These are phyloP conservation scores for Galeopterus variegatus DNA, from an alignment of 2,113 vertebrate genomes.

Conservation along the genomic window DNA sequence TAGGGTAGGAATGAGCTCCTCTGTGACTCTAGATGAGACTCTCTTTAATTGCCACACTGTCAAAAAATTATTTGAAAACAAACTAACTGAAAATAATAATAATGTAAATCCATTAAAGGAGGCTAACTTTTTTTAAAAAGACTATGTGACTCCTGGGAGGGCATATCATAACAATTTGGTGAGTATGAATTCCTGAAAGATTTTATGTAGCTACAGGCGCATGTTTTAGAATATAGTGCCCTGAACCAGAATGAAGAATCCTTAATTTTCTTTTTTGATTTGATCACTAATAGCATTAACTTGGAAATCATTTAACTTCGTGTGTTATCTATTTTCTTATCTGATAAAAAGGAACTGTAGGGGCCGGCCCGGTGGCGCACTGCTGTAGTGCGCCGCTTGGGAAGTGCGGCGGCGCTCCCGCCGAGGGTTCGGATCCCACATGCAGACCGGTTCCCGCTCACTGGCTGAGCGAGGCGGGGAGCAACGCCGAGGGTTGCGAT, in stretches of 20 bases:
- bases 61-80: constrained; percentile 58
- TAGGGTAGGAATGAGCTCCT: background rate
- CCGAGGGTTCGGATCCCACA: too few species aligned
- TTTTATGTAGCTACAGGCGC: background rate
- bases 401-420: too few species aligned
- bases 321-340: constrained; percentile 42
- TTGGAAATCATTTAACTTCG: constrained; percentile 39
- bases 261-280: constrained; percentile 37
- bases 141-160: background rate
- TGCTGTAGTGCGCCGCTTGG: too few species aligned
- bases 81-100: constrained; percentile 35
- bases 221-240: constrained; percentile 35
- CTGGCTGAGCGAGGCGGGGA: too few species aligned
- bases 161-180: constrained; percentile 28
- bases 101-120: constrained; percentile 33
- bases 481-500: too few species aligned
- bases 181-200: constrained; percentile 48
- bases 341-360: constrained; percentile 56
- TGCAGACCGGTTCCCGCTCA: too few species aligned
- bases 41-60: constrained; percentile 8
- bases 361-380: too few species aligned
- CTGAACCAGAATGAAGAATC: constrained; percentile 32
- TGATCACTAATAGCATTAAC: constrained; percentile 15
- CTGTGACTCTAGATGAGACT: background rate
- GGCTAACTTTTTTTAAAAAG: background rate